Base-by-base conservation (phyloP, 2,113 vertebrate species). In the Columba janthina region DNA sequence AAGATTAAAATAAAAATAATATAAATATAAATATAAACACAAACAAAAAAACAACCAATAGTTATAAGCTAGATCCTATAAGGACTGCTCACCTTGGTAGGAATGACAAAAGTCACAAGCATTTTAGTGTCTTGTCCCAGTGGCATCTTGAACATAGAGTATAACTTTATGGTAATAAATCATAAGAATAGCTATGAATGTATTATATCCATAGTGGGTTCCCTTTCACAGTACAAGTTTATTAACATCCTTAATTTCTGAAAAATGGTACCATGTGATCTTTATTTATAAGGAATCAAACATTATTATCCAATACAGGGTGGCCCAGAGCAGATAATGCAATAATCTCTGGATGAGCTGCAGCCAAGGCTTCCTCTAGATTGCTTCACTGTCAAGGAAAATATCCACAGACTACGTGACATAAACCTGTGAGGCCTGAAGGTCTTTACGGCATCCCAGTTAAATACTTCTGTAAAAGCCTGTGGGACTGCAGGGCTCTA, bases 351-450 rank as follows among this genome's bases (percentile, higher is more conserved):
- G 67, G 72, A 80, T 75, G 75, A 93, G 38, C 64, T 90, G 95
- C 82, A 94, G 86, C 46, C 84, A 87, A 77, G 36, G 60, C 78
- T 91, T 88, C 82, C 53, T 92, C 64, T 85, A 93, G 94, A 72
- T 84, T 84, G 34, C 79, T 90, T 71, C 31, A 51, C 92, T 94
- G 93, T 94, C 96, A 95, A 84, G 82, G 76, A 92, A 93, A 95
- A 95, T 96, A 97, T 75, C 74, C 85, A 90, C 65, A 85, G 53
- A 65, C 44, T 69, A n/a, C 1, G 0, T 92, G 93, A 94, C 31
- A 97, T 96, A 96, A 94, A 92, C 85, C 93, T 94, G 92, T 61
- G 51, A 85, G 13, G 34, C 72, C 64, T 81, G 86, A n/a, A 96
- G 32, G 61, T 51, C 61, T 72, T 46, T 64, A 50, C 65, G 42